Conservation (phyloP, 2,113 vertebrate species). For the Neopipo cinnamomea region DNA sequence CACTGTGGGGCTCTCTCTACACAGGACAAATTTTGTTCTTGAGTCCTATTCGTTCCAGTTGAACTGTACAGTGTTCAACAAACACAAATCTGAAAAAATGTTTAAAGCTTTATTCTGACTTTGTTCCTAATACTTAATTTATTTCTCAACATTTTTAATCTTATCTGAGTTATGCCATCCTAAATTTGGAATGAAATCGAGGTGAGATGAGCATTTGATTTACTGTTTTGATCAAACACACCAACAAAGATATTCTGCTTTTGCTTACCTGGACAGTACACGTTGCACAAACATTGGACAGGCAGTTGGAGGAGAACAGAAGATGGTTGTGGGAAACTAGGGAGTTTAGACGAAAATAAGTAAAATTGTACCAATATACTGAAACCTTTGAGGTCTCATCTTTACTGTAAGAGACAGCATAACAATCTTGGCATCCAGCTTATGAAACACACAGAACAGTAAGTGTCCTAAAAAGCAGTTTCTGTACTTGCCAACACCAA, state of each 20-base stretch:
- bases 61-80: neutral
- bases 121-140: neutral
- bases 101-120: neutral
- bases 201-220: neutral
- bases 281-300: conserved; percentile 73
- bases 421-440: neutral
- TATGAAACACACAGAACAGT: neutral
- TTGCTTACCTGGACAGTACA: conserved; percentile 65
- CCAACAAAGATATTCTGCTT: neutral
- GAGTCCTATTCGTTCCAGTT: neutral
- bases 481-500: neutral
- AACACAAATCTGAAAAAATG: neutral
- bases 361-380: neutral
- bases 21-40: neutral
- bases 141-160: too few relatives aligned
- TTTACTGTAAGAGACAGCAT: neutral
- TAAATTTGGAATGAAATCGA: neutral
- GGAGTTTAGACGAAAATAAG: neutral
- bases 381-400: neutral
- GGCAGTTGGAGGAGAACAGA: conserved; percentile 80
- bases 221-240: neutral
- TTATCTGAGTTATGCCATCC: neutral
- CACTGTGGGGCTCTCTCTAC: neutral
- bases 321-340: conserved; percentile 79
- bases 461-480: neutral